These are phyloP conservation scores for Onchidella celtica DNA, from an alignment of 2,888 invertebrate species.

Conservation along the genomic window DNA sequence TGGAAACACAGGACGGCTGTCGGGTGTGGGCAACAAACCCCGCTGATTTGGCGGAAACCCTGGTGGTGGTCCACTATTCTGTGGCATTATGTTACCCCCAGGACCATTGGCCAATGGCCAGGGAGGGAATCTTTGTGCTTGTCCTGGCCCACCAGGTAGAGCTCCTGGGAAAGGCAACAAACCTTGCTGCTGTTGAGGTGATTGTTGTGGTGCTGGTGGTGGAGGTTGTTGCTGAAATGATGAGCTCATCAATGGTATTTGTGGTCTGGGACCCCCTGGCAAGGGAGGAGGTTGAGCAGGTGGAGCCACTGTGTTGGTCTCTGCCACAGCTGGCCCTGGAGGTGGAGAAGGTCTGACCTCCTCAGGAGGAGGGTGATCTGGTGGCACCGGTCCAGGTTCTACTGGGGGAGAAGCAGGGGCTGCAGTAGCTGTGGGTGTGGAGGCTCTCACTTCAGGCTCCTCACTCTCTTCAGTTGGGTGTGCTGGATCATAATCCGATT, in stretches of 20 bases:
- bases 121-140: constrained; percentile 6
- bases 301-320: background rate
- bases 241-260: background rate
- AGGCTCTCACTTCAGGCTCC: constrained; percentile 37
- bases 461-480: constrained; percentile 56
- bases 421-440: constrained; percentile 4
- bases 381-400: constrained; percentile 38
- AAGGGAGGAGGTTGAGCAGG: constrained; percentile 34
- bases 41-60: constrained; percentile 42
- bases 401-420: background rate
- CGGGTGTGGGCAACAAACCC: constrained; percentile 47
- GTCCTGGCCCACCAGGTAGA: constrained; percentile 45
- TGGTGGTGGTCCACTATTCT: constrained; percentile 50
- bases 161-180: constrained; percentile 44
- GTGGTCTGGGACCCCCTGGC: constrained; percentile 40
- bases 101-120: constrained; percentile 17
- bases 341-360: constrained; percentile 44
- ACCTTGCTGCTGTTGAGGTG: constrained; percentile 29
- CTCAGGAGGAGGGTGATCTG: constrained; percentile 47
- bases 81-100: constrained; percentile 36
- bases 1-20: constrained; percentile 31
- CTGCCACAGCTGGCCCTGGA: constrained; percentile 7
- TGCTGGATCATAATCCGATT: constrained; percentile 54
- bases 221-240: constrained; percentile 55
- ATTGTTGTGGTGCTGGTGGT: constrained; percentile 20